These are phyloP conservation scores for Dendrocincla fuliginosa DNA, from an alignment of 2,797 vertebrate genomes.

Conservation along the genomic window DNA sequence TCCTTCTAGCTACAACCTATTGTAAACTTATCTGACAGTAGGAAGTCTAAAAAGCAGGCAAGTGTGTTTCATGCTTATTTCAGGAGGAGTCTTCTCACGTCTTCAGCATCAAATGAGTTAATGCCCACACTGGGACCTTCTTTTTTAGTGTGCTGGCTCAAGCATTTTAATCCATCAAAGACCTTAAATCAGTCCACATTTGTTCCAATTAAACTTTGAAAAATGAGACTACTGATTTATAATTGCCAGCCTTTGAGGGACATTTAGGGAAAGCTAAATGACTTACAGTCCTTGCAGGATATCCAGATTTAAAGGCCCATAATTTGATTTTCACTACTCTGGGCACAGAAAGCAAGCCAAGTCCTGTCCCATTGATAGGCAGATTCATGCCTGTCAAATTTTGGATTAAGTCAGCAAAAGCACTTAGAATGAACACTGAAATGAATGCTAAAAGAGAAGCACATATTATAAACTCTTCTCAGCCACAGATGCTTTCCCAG, in stretches of 20 bases:
- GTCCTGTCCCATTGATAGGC: neutral
- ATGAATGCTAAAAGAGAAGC: neutral
- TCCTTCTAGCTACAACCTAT: neutral
- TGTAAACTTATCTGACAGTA: neutral
- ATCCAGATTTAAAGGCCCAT: neutral
- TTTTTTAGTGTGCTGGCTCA: neutral
- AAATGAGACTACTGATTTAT: neutral
- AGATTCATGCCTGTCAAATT: neutral
- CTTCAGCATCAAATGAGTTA: neutral
- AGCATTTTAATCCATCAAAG: neutral
- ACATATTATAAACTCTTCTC: neutral
- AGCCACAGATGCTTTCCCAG: neutral
- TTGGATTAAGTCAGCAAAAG: constrained; percentile 11
- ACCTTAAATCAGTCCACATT: neutral
- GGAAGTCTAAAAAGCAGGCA: neutral
- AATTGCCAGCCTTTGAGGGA: neutral
- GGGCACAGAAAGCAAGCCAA: neutral
- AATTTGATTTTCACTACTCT: neutral
- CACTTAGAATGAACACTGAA: neutral
- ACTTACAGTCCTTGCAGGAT: neutral
- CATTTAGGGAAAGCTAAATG: neutral
- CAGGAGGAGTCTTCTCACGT: neutral
- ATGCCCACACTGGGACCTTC: neutral
- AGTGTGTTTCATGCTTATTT: neutral
- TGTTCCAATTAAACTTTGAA: neutral